Base-by-base conservation (phyloP, 2,113 vertebrate genomes). In the Circaetus gallicus region DNA sequence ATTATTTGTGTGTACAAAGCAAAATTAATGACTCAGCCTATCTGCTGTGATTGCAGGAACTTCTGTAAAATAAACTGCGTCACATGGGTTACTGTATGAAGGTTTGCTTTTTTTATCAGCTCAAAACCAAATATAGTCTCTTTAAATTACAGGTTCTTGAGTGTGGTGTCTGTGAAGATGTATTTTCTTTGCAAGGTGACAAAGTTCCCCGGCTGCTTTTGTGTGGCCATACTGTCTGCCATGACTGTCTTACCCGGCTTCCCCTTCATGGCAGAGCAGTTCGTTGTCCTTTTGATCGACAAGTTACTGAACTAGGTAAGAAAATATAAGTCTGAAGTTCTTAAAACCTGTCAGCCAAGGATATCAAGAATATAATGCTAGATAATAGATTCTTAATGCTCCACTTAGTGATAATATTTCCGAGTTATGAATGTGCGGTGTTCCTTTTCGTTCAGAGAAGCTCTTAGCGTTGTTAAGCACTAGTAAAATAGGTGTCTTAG, bases 151-250 rank as follows among this genome's bases (percentile, higher is more conserved):
- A 99, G 99, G 99, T 99, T 97, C 98, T 99, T 77, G 99, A 99
- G 95, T 99, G 99, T 85, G 99, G 99, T 13, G 99, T 99, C 53
- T 99, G 99, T 96, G 99, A 99, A 98, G 99, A 99, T 91, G 99
- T 99, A 24, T 99, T 99, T 97, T 99, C 99, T 66, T 98, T 99
- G 58, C 99, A 99, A 97, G 99, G 99, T 47, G 99, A 99, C 94
- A 99, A 99, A 97, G 99, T 99, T 79, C 99, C 99, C 16, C 99
- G 99, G 6, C 98, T 99, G 42, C 97, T 99, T 94, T 98, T 99
- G 45, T 99, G 99, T 74, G 99, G 99, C 45, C 99, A 99, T 94
- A 99, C 99, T 0, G 99, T 99, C 71, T 99, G 99, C 95, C 99
- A 99, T 59, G 99, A 99, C 84, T 99, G 99, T 90, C 98, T 99